These are phyloP conservation scores for Ailurus styani DNA, from an alignment of 2,113 vertebrate genomes.

Conservation along the genomic window DNA sequence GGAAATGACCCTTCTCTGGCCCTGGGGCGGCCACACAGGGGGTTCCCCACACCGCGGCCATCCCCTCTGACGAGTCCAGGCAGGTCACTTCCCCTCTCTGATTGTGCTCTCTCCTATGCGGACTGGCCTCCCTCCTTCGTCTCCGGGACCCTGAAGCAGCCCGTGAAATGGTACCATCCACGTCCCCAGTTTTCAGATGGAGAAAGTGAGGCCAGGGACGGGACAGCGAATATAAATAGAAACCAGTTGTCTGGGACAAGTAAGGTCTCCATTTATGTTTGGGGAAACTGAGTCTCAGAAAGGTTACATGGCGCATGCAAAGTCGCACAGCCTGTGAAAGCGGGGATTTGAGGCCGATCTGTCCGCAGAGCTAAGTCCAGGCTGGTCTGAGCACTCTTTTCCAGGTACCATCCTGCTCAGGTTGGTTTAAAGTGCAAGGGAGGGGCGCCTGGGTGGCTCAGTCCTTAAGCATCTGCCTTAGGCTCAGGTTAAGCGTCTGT, in stretches of 20 bases:
- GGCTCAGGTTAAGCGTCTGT: too few relatives aligned
- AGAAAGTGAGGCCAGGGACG: not conserved
- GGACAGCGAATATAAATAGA: not conserved
- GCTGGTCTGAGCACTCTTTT: not conserved
- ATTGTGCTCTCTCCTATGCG: not conserved
- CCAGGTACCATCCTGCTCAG: not conserved
- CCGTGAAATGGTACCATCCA: not conserved
- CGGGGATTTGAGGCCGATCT: not conserved
- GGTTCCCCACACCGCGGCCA: not conserved
- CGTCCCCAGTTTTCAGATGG: not conserved
- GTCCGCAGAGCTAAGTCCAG: not conserved
- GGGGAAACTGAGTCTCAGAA: not conserved
- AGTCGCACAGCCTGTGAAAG: not conserved
- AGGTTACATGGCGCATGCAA: not conserved
- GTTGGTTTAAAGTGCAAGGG: not conserved
- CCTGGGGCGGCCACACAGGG: conserved; percentile 32
- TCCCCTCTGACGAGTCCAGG: not conserved
- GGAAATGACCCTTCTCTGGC: conserved; percentile 67
- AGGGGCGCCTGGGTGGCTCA: too few relatives aligned
- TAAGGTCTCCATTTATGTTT: not conserved
- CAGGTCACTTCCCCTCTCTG: not conserved
- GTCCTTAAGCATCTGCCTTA: too few relatives aligned
- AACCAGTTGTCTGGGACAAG: not conserved
- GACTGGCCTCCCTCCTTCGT: not conserved
- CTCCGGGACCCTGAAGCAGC: not conserved